Base-by-base conservation (phyloP, 2,797 vertebrate genomes). In the Poeciliopsis infans region DNA sequence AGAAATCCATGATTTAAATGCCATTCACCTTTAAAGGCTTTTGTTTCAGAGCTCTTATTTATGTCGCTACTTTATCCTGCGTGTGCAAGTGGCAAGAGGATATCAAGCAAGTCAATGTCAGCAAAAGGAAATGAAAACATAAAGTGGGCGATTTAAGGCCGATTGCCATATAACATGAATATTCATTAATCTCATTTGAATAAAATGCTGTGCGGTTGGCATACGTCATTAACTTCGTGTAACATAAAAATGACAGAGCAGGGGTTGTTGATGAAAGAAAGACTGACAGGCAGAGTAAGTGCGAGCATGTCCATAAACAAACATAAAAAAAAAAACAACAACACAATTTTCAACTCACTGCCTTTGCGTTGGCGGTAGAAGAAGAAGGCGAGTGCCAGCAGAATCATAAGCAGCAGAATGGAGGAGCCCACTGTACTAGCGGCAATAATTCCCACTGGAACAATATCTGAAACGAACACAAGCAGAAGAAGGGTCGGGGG, bases 291-390 rank as follows among this genome's bases (percentile, higher is more conserved):
- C 68, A 47, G 70, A 51, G 7, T 64, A 71, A 25, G 43, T 43
- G 72, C 46, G 76, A 77, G 78, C 13, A 16, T 45, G 70, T 49
- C 47, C 64, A 49, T 41, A 74, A 73, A 75, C 79, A 71, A 68
- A 80, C 46, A 78, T 33, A 25, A 57, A 64, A 70, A 76, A 51
- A 18, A 25, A 25, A 31, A 1, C 31, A 31, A 31, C 31, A 31
- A 12, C 25, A 31, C 43, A 36, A 80, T 75, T 75, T 78, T 80
- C 57, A 97, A 70, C 97, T 98, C 93, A 99, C 98, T 98, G 91
- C 96, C 96, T 97, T 98, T 99, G 88, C 97, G 96, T 75, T 98
- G 97, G 78, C 97, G 96, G 93, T 99, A 99, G 16, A 99, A 94
- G 94, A 99, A 96, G 93, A 97, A 97, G 87, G 94, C 94, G 49